Percentiles rank a stretch among this genome's conserved stretches.
Conservation (phyloP, 1,140 invertebrate species). For the Plectrocnemia conspersa region DNA sequence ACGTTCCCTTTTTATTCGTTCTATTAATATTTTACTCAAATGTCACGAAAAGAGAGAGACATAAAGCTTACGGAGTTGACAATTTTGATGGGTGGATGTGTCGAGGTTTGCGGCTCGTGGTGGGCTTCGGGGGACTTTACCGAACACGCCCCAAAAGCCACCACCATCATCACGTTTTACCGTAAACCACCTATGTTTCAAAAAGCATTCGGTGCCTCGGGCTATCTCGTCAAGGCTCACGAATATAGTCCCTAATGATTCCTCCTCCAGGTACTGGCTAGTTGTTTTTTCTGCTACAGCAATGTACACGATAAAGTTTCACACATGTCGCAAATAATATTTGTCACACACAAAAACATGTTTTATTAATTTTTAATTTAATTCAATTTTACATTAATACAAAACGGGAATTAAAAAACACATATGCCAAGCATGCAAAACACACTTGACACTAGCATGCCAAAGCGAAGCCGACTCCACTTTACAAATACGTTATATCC, state of each 20-base stretch:
- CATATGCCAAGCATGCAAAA: not conserved
- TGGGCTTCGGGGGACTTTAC: not conserved
- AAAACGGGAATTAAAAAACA: constrained; percentile 3
- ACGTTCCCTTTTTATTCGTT: too few species aligned
- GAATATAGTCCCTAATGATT: constrained; percentile 15
- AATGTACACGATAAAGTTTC: too few species aligned
- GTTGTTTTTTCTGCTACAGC: too few species aligned
- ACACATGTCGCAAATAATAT: too few species aligned
- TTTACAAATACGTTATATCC: constrained; percentile 4
- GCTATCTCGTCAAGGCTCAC: not conserved
- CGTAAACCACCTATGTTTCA: not conserved
- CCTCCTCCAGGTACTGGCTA: too few species aligned
- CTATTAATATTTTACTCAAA: too few species aligned
- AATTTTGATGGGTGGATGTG: not conserved
- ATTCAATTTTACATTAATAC: too few species aligned
- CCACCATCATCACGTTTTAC: not conserved
- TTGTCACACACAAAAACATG: too few species aligned
- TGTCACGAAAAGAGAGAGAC: too few species aligned
- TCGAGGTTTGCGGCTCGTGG: not conserved
- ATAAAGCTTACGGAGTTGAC: not conserved
- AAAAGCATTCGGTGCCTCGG: constrained; percentile 6
- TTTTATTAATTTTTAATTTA: too few species aligned
- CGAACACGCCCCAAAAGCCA: too few species aligned
- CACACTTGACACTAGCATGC: not conserved
- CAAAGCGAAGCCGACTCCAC: not conserved